Evolutionary conservation across 2,113 vertebrate species (phyloP).

Genomic region (Cephalopterus ornatus): DNA sequence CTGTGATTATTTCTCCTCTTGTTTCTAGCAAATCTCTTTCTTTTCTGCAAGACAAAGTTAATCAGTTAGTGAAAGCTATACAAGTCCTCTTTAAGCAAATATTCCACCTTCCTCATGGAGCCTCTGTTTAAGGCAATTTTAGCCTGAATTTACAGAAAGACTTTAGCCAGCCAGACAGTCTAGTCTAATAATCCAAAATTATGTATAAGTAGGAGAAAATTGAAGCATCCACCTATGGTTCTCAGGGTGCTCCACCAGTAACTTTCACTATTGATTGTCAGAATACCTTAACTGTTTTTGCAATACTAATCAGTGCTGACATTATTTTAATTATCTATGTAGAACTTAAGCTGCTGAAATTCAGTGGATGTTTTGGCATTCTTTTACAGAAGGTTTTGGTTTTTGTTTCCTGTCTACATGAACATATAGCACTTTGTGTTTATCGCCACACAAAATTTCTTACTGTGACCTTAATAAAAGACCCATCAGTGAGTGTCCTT

Average conservation of each 20-base stretch:
- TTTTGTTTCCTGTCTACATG: neutral
- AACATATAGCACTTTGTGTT: conserved; percentile 18
- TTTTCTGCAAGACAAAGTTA: neutral
- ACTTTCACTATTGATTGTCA: neutral
- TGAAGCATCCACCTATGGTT: neutral
- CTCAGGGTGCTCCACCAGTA: neutral
- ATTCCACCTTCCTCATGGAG: neutral
- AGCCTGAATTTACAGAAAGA: neutral
- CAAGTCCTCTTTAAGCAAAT: neutral
- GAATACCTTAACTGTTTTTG: neutral
- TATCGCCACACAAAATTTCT: conserved; percentile 25
- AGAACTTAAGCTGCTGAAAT: neutral
- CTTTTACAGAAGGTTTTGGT: neutral
- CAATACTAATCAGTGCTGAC: neutral
- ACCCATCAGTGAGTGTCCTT: conserved; percentile 18
- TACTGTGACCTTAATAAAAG: conserved; percentile 53
- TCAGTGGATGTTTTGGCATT: neutral
- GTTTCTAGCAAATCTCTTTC: neutral
- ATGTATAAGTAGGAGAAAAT: neutral
- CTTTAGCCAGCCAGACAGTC: neutral
- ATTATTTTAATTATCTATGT: neutral
- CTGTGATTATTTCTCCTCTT: neutral
- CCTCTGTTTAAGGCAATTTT: neutral
- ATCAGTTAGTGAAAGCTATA: neutral
- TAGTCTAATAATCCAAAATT: neutral